Evolutionary conservation across 2,797 vertebrate species (phyloP), one percentile per base, ranked within the genome.

Genomic region (Denticeps clupeoides): DNA sequence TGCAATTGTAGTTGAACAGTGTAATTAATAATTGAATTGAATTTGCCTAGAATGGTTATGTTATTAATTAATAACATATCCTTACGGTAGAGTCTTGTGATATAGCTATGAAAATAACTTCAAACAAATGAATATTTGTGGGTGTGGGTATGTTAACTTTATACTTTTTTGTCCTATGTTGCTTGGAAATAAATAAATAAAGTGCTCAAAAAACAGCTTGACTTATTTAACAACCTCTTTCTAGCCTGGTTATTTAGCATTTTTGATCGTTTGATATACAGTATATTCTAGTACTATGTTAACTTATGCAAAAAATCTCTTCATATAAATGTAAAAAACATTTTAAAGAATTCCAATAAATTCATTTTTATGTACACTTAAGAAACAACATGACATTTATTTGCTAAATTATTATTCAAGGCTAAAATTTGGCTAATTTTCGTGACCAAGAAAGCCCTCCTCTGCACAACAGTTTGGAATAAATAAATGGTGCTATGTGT

Each of bases 141-240:
- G 45, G 26, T 56, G 53, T 41, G 47, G 29, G 9, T 49, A 50
- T 49, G 63, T 42, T 42, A 53, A 24, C 56, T 51, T 50, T 60
- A 62, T 48, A 53, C 73, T 64, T 43, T 44, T 38, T 58, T 66
- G 64, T 55, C 55, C 67, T 76, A 66, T 71, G 69, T 60, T 62
- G 50, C 57, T 69, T 62, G 67, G 56, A 73, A 82, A 83, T 82
- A 82, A 83, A 83, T 84, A 82, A 81, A 82, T 82, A 81, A 83
- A 82, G 78, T 82, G 76, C 71, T 77, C 72, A 67, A 69, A 71
- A 64, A 69, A 77, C 66, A 73, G 59, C 59, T 69, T 66, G 65
- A 73, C 66, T 65, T 49, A 61, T 68, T 62, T 59, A 65, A 56
- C 51, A 56, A 60, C 37, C 54, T 45, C 21, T 61, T 55, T 41